These are phyloP conservation scores for Drosophila parabipectinata DNA, from an alignment of 1,140 invertebrate genomes.

Conservation along the genomic window DNA sequence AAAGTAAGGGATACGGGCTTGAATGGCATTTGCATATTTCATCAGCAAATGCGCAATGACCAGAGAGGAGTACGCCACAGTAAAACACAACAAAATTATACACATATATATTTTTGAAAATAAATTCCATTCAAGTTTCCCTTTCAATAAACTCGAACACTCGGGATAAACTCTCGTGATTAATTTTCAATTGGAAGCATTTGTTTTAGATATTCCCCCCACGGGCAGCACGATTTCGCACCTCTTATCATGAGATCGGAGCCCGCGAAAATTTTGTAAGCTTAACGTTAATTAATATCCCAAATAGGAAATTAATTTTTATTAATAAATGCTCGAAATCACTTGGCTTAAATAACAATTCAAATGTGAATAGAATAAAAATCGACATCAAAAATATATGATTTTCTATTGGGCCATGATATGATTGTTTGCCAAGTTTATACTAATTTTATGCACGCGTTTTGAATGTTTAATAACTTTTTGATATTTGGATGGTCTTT, in stretches of 20 bases:
- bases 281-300: slow-evolving; percentile 25
- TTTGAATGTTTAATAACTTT: slow-evolving; percentile 59
- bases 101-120: neutral
- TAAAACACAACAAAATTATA: neutral
- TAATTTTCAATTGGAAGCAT: slow-evolving; percentile 4
- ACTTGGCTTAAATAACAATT: slow-evolving; percentile 7
- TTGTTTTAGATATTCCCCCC: slow-evolving; percentile 31
- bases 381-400: slow-evolving; percentile 15
- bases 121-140: neutral
- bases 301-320: slow-evolving; percentile 26
- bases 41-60: slow-evolving; percentile 35
- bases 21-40: slow-evolving; percentile 38
- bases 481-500: slow-evolving; percentile 2
- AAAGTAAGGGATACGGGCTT: neutral
- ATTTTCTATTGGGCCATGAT: slow-evolving; percentile 28
- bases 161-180: neutral
- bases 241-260: slow-evolving; percentile 41
- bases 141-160: neutral
- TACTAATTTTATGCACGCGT: slow-evolving; percentile 75
- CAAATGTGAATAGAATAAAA: neutral
- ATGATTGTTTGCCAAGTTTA: slow-evolving; percentile 34
- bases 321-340: neutral
- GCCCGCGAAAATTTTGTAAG: slow-evolving; percentile 2
- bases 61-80: neutral
- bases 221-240: slow-evolving; percentile 44